Base-by-base conservation (phyloP, 2,113 vertebrate genomes). In the Lophotis ruficrista region DNA sequence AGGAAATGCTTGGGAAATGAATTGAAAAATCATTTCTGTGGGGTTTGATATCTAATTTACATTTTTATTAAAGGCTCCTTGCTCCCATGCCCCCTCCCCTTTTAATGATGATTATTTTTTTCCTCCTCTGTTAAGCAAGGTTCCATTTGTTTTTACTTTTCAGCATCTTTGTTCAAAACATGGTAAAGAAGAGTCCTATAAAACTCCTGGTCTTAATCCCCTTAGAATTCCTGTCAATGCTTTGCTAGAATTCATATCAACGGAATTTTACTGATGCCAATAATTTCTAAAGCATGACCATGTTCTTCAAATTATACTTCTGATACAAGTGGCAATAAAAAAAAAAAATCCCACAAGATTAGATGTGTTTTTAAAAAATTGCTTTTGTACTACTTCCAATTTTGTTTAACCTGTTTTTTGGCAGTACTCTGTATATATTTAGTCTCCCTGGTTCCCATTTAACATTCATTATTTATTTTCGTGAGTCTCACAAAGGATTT, bases 81-180 rank as follows among this genome's bases (percentile, higher is more conserved):
- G 7, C 22, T 85, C 23, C 10, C 22, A 12, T 72, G 6, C 3
- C 27, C 9, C 4, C 25, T 27, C 0, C 3, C 9, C 15, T 22
- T 56, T 50, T 4, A 24, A 54, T 53, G 12, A 28, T 33, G 14
- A 6, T 14, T 12, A 4, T 18, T 53, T 57, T 60, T 41, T 68
- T n/a, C 20, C 37, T 94, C 33, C n/a, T 37, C 0, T 48, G 14
- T 71, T 75, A 75, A 45, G 53, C 7, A 19, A 89, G 10, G 25
- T 60, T 91, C 12, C 6, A 17, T 71, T 86, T 64, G 5, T 70
- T 56, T 20, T 85, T 56, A 81, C 12, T 64, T 68, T 57, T 69
- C 69, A 89, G 15, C 31, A n/a, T 37, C 13, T 75, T 80, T 53
- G 20, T 83, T 94, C 68, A 64, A 80, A 94, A 53, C 7, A 82